These are phyloP conservation scores for Stomorhina lunata DNA, from an alignment of 2,888 invertebrate genomes.

Conservation along the genomic window DNA sequence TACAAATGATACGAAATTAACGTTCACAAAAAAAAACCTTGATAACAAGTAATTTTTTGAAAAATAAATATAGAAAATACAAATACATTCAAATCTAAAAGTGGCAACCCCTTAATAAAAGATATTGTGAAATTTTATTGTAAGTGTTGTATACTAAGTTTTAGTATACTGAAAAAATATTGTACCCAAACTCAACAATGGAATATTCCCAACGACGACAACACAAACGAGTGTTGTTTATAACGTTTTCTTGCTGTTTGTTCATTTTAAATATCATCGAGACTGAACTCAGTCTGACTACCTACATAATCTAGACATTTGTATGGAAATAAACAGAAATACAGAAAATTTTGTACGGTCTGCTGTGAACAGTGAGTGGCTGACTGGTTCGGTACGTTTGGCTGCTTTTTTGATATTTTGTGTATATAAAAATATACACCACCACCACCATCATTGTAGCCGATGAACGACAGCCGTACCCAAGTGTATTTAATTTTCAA, in stretches of 20 bases:
- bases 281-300: constrained; percentile 34
- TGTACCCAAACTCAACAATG: constrained; percentile 39
- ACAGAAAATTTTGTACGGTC: no score
- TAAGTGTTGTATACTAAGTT: no score
- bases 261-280: background rate
- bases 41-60: background rate
- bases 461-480: constrained; percentile 28
- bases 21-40: background rate
- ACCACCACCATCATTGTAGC: constrained; percentile 9
- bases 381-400: constrained; percentile 23
- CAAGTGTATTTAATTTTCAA: constrained; percentile 42
- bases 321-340: no score
- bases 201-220: constrained; percentile 65
- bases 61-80: no score
- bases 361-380: no score
- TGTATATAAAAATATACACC: constrained; percentile 31
- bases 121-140: constrained; percentile 49
- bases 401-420: background rate
- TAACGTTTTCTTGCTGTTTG: constrained; percentile 16
- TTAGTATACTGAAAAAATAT: no score
- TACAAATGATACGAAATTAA: background rate
- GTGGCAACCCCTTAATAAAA: constrained; percentile 56
- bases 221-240: no score
- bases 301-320: no score
- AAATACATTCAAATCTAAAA: no score